phyloP scores from a whole-genome alignment of 2,888 invertebrate genomes.

The Scotopteryx bipunctaria region DNA sequence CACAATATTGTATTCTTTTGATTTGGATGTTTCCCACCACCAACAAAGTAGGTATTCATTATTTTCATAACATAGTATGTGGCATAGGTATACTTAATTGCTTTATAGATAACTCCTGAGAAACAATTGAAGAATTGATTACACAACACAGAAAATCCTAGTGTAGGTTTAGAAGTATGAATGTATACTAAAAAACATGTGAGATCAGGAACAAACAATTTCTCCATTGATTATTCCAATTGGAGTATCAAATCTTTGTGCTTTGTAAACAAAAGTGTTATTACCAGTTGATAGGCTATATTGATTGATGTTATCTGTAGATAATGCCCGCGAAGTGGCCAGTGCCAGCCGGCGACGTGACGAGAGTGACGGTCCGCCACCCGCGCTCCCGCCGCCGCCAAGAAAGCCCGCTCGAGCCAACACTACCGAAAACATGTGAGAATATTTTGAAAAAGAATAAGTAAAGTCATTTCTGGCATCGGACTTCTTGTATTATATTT shows the following conservation, averaged over 20 bases:
- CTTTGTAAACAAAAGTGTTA: conserved; percentile 21
- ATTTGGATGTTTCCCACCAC: not conserved
- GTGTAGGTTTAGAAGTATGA: too few relatives aligned
- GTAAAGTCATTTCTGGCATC: not conserved
- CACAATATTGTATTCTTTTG: not conserved
- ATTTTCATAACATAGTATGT: too few relatives aligned
- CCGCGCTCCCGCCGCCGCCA: conserved; percentile 75
- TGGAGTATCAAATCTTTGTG: not conserved
- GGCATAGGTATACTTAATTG: too few relatives aligned
- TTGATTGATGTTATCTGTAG: conserved; percentile 43
- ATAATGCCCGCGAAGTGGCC: conserved; percentile 65
- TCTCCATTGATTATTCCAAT: too few relatives aligned
- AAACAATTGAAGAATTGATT: too few relatives aligned
- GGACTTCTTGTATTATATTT: not conserved
- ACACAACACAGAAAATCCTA: too few relatives aligned
- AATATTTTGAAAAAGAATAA: not conserved
- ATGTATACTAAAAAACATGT: too few relatives aligned
- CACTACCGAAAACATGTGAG: conserved; percentile 61
- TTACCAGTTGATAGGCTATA: conserved; percentile 17
- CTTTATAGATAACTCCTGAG: too few relatives aligned
- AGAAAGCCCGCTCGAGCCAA: conserved; percentile 66
- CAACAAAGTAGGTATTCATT: not conserved
- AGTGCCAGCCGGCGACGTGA: conserved; percentile 66
- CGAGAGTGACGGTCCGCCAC: conserved; percentile 68
- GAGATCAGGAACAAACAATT: too few relatives aligned